Evolutionary conservation across 2,113 vertebrate genomes (phyloP).

Genomic region (Lates calcarifer): DNA sequence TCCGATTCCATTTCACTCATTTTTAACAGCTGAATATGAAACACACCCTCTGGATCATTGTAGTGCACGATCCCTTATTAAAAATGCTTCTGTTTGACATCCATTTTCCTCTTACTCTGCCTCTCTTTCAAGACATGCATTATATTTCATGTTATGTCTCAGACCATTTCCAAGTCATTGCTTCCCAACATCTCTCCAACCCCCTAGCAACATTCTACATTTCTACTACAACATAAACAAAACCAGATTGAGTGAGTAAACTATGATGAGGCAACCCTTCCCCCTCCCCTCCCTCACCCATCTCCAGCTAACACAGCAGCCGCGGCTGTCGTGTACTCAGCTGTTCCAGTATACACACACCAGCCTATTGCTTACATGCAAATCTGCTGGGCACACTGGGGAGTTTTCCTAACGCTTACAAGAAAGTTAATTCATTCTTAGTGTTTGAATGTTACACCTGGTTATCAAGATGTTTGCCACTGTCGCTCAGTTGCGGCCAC

Average conservation of each 20-base stretch:
- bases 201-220: slow-evolving; percentile 27
- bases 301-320: slow-evolving; percentile 31
- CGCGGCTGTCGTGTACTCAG: slow-evolving; percentile 69
- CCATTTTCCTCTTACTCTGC: slow-evolving; percentile 11
- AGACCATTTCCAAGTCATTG: slow-evolving; percentile 62
- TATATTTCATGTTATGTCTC: slow-evolving; percentile 7
- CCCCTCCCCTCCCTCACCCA: not conserved
- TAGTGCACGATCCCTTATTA: not conserved
- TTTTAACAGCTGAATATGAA: not conserved
- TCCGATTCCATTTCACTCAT: not conserved
- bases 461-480: not conserved
- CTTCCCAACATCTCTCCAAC: slow-evolving; percentile 30
- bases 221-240: slow-evolving; percentile 53
- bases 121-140: not conserved
- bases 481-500: not conserved
- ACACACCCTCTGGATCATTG: not conserved
- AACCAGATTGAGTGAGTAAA: slow-evolving; percentile 59
- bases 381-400: slow-evolving; percentile 35
- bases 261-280: not conserved
- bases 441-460: slow-evolving; percentile 16
- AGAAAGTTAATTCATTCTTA: slow-evolving; percentile 8
- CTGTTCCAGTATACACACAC: slow-evolving; percentile 65
- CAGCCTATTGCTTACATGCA: slow-evolving; percentile 44
- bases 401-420: slow-evolving; percentile 8
- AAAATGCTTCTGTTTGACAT: slow-evolving; percentile 3